Percentiles rank a stretch among this genome's conserved stretches.
These are phyloP conservation scores for Diachasmimorpha longicaudata DNA, from an alignment of 1,140 invertebrate species.

Conservation along the genomic window DNA sequence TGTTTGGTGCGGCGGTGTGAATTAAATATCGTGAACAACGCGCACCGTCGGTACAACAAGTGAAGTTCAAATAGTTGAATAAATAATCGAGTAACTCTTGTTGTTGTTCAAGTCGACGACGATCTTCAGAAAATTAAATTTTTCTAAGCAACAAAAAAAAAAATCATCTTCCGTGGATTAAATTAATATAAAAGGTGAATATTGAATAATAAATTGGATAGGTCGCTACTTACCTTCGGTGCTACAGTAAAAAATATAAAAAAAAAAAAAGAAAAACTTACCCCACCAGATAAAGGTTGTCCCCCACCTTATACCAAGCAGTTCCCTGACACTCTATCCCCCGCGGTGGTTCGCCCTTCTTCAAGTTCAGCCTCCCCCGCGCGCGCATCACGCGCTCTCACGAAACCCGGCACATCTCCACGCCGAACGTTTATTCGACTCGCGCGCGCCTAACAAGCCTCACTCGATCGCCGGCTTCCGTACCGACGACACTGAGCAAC, in stretches of 20 bases:
- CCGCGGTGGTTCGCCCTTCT: neutral
- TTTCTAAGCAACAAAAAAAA: too few species aligned
- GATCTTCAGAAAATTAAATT: neutral
- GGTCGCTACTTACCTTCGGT: too few species aligned
- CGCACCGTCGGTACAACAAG: neutral
- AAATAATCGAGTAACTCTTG: neutral
- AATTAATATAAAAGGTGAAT: neutral
- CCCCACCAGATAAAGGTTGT: neutral
- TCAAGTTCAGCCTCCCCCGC: conserved; percentile 13
- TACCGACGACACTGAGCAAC: conserved; percentile 12
- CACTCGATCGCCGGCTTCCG: conserved; percentile 22
- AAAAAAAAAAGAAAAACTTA: neutral
- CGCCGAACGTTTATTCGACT: conserved; percentile 21
- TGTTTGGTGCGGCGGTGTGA: conserved; percentile 59
- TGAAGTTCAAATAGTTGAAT: neutral
- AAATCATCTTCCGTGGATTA: neutral
- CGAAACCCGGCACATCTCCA: neutral
- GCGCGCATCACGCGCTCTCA: conserved; percentile 11
- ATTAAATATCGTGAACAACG: conserved; percentile 33
- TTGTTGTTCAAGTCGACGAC: neutral
- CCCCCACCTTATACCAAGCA: neutral
- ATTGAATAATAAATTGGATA: too few species aligned
- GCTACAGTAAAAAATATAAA: too few species aligned
- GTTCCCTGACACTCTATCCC: neutral
- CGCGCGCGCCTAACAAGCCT: conserved; percentile 20